Evolutionary conservation across 2,797 vertebrate species (phyloP), one percentile per base, ranked within the genome.

Genomic region (Brotula barbata): DNA sequence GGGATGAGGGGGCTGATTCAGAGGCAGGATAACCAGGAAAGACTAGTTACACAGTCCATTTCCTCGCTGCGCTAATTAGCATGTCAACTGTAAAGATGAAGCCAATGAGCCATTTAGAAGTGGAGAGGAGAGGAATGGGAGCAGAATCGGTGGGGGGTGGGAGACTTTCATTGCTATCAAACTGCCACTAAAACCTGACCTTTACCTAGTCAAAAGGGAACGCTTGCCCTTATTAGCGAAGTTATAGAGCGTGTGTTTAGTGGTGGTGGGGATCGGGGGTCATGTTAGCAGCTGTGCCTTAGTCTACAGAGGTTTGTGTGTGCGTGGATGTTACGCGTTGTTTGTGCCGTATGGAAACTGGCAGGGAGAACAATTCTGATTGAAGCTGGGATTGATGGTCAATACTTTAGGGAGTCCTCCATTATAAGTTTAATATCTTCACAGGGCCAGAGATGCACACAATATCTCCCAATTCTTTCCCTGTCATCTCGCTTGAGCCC

Each of bases 11-110:
- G 47, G 53, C 56, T 72, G 76, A 71, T 50, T 75, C 64, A 22
- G 48, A 62, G 62, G 66, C 56, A 70, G 62, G 54, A 78, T 82
- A 80, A 81, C 73, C 73, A 84, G 78, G 82, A 78, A 81, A 69
- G 77, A 77, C 72, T 49, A 72, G 73, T 87, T 84, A 85, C 64
- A 85, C 82, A 84, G 68, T 80, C 81, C 77, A 87, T 88, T 85
- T 87, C 73, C 69, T 61, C 8, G 34, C 44, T 53, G 75, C 19
- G 28, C 82, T 88, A 89, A 90, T 90, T 88, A 86, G 83, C 76
- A 83, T 82, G 86, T 88, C 81, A 82, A 65, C 78, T 86, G 72
- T 79, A 77, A 85, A 84, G 75, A 60, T 41, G 40, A 61, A 42
- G 78, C 59, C 86, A 75, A 66, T 73, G 83, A 87, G 84, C 69